Evolutionary conservation across 2,797 vertebrate genomes (phyloP), one percentile per base, ranked within the genome.

Genomic region (Galagoides demidoff): DNA sequence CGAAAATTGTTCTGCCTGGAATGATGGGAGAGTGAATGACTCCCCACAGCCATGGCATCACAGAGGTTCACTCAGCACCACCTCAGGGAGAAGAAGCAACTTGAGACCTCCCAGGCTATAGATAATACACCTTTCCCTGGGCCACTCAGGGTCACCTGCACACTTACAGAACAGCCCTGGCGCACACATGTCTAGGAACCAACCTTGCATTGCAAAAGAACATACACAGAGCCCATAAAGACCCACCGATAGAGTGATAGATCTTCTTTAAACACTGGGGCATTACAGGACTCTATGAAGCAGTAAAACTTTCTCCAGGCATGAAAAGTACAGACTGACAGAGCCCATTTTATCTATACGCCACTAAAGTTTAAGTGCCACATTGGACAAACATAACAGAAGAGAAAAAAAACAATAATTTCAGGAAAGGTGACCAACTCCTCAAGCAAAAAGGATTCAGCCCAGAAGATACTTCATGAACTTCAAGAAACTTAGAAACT

Each of bases 291-390:
- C 96, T 98, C 97, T 98, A 96, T 97, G 97, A 82, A 94, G 97
- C 91, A 97, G 95, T 97, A 97, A 98, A 98, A 97, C 89, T 93
- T 97, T 98, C 96, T 95, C 96, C 37, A 85, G 96, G 96, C 94
- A 84, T 92, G 97, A 94, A 97, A 96, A 97, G 97, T 98, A 90
- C 94, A 95, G 96, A 85, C 95, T 98, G 96, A 98, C 97, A 96
- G 96, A 96, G 81, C 96, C 63, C 71, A 91, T 94, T 97, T 98
- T 98, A 97, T 96, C 97, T 96, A 25, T 59, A 64, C 95, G 94
- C 89, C 88, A 57, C 95, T 96, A 96, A 98, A 97, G 91, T 97
- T 29, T 95, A 98, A 97, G 95, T 92, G 95, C 97, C 89, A 89
- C 63, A 45, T 74, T 43, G 45, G 92, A 97, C 89, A 96, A 97